Evolutionary conservation across 2,888 invertebrate species (phyloP), one percentile per base, ranked within the genome.

Genomic region (Drosophila putrida): DNA sequence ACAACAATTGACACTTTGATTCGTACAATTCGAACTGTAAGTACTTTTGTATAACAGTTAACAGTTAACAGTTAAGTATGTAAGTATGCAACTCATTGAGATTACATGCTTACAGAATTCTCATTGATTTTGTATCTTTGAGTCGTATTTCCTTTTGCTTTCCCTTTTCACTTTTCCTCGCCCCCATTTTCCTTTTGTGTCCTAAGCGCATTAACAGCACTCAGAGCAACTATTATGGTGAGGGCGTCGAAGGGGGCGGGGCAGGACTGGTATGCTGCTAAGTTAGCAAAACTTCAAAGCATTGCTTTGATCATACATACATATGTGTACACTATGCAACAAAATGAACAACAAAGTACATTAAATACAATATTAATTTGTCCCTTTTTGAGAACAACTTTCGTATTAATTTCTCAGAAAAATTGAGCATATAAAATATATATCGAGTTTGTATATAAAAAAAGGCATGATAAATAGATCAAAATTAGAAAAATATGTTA

Each of bases 201-300:
- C 43, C 28, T 74, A 78, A 75, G 75, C 74, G 75, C 68, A 73
- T 75, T 75, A 73, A 57, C 41, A 59, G 44, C 57, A 49, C 59
- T 60, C 58, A 35, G 25, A 9, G 9, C 47, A 39, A 8, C 4
- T 15, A 9, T 9, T 20, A 20, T 47, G 28, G 9, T 28, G 4
- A 6, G 53, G 9, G 53, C 20, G 31, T 6, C 8, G 6, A 3
- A 25, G n/a, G 35, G 53, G 28, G 6, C 1, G 50, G 25, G 50
- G 20, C 8, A 8, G 28, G 38, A 8, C 53, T 53, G 39, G 13
- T 33, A 6, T 28, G 20, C n/a, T 46, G 31, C 28, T 25, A 27
- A 36, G n/a, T 39, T 13, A 38, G 20, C 13, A 1, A n/a, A 55
- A 36, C 44, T 25, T 43, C 35, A 55, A 35, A 35, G 35, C 43